phyloP scores from a whole-genome alignment of 2,113 vertebrate species.

The Triplophysa tibetana region DNA sequence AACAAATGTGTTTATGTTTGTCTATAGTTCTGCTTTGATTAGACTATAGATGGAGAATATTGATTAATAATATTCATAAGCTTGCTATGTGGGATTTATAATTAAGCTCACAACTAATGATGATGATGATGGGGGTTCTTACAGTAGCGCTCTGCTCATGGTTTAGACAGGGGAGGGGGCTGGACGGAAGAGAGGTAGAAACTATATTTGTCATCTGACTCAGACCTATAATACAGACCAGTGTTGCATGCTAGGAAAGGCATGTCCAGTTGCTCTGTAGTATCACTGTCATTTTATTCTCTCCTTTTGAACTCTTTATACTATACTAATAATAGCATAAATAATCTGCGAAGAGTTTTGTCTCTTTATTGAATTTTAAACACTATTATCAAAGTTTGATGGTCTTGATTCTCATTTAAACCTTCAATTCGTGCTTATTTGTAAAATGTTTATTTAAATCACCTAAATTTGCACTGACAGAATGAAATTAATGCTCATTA shows the following conservation, averaged over 20 bases:
- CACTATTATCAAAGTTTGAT: background rate
- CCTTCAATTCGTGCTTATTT: background rate
- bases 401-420: background rate
- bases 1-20: too few species aligned
- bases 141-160: background rate
- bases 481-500: background rate
- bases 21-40: too few species aligned
- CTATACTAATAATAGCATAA: background rate
- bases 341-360: background rate
- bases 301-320: background rate
- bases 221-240: slow-evolving; percentile 51
- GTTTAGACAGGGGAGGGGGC: background rate
- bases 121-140: slow-evolving; percentile 3
- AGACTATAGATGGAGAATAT: too few species aligned
- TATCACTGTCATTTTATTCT: slow-evolving; percentile 58
- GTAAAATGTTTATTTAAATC: background rate
- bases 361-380: background rate
- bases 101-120: slow-evolving; percentile 18
- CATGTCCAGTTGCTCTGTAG: slow-evolving; percentile 75
- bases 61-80: background rate
- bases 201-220: slow-evolving; percentile 62
- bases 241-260: slow-evolving; percentile 68
- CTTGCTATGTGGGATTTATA: slow-evolving; percentile 11
- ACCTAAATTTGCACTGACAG: background rate
- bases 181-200: slow-evolving; percentile 17